Base-by-base conservation (phyloP, 92 coral and sea anemone species). In the Virgularia gustaviana region DNA sequence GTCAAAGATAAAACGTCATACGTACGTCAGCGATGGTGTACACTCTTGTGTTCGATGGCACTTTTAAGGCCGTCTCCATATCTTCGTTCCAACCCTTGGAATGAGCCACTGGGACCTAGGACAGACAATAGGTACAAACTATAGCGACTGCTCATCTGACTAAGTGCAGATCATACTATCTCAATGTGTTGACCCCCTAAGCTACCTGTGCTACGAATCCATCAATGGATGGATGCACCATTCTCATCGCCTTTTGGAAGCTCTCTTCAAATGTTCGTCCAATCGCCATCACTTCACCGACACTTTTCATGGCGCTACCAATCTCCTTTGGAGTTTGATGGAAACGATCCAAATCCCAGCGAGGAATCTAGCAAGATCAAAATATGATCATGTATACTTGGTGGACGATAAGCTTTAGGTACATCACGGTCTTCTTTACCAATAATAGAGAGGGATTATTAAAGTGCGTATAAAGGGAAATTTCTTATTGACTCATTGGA, bases 201-300 rank as follows among this genome's bases (percentile, higher is more conserved):
- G 41, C 36, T 85, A 89, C 98, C 87, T 85, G 72, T 19, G 88
- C 70, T n/a, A 90, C 94, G 57, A 92, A 87, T 1, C 98, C 98
- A 55, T 89, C 96, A 4, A 92, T 96, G 9, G 98, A 88, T 3
- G 98, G 98, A 73, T 92, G 98, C 3, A 92, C 98, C 98, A 92
- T 92, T 19, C 98, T 85, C 42, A 92, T 71, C 0, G 98, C 98
- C 60, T 92, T 92, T 80, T 92, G 98, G 32, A 92, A 74, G 35
- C 98, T 92, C 49, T 92, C 98, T 75, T 92, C 98, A 73, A 92
- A 92, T 11, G 98, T 87, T 37, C 98, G 85, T 22, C 98, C 98
- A n/a, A 92, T 85, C 0, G 98, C 98, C 98, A 92, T 92, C 28
- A 92, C 97, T 84, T 92, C 98, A 23, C 98, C 98, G 38, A 92